A percentile compares a stretch with the other conserved stretches of the same genome.
phyloP scores from a whole-genome alignment of 2,797 vertebrate genomes.

The Aulostomus chinensis region DNA sequence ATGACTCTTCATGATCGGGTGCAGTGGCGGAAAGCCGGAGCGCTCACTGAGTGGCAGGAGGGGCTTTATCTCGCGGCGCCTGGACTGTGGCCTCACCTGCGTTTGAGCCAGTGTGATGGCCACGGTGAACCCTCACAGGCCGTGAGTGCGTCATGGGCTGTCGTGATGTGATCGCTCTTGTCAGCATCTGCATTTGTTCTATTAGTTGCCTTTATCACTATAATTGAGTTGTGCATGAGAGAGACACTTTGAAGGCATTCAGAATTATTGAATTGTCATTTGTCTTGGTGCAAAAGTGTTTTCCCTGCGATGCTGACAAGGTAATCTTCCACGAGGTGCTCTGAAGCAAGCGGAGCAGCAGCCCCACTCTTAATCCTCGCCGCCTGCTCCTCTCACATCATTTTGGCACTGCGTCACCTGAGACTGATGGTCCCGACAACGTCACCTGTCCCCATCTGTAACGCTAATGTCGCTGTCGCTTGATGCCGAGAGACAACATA shows the following conservation, averaged over 20 bases:
- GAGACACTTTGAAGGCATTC: constrained; percentile 48
- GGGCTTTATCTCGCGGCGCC: no score
- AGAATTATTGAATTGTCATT: constrained; percentile 65
- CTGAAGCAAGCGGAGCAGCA: constrained; percentile 29
- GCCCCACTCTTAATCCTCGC: constrained; percentile 50
- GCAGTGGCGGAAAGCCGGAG: no score
- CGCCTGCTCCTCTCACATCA: constrained; percentile 57
- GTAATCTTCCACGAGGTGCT: constrained; percentile 56
- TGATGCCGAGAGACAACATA: constrained; percentile 67
- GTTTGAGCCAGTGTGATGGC: constrained; percentile 52
- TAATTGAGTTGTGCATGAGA: constrained; percentile 59
- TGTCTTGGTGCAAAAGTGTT: constrained; percentile 51
- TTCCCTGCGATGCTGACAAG: constrained; percentile 57
- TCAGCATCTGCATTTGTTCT: constrained; percentile 44
- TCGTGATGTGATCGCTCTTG: constrained; percentile 47
- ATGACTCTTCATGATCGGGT: no score
- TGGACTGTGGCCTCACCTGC: constrained; percentile 38
- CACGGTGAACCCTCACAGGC: no score
- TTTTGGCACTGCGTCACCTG: constrained; percentile 61
- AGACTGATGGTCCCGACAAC: constrained; percentile 72
- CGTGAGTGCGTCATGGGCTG: constrained; percentile 62
- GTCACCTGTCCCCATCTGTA: constrained; percentile 78
- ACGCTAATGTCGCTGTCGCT: constrained; percentile 76
- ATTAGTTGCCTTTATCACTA: constrained; percentile 52
- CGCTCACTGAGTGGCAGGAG: no score